Conservation (phyloP, 2,888 invertebrate species). For the Lasius platythorax region DNA sequence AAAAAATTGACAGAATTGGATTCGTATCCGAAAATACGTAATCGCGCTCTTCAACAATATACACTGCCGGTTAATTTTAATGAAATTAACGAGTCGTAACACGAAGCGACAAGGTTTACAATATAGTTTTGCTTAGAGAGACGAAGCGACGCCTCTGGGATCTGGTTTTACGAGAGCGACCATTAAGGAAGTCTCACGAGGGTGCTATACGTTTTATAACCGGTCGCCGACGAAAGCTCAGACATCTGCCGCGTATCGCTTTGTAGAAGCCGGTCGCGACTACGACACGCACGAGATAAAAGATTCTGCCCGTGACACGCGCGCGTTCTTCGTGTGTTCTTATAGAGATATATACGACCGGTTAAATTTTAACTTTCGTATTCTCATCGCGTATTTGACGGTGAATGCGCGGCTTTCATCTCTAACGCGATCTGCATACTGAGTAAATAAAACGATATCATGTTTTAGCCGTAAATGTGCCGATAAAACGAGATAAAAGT, state of each 20-base stretch:
- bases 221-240: slow-evolving; percentile 51
- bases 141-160: not conserved
- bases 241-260: slow-evolving; percentile 27
- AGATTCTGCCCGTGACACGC: not conserved
- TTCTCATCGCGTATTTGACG: not conserved
- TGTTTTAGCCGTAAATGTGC: not conserved
- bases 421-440: slow-evolving; percentile 17
- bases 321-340: not conserved
- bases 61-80: not conserved
- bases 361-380: not conserved
- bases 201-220: slow-evolving; percentile 44
- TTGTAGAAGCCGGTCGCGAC: not conserved
- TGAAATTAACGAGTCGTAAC: not conserved
- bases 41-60: not conserved
- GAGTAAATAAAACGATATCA: slow-evolving; percentile 12
- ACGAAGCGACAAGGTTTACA: not conserved
- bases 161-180: slow-evolving; percentile 44
- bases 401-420: not conserved
- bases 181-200: slow-evolving; percentile 40
- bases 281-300: slow-evolving; percentile 4
- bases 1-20: not conserved
- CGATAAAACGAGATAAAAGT: not conserved
- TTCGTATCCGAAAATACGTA: not conserved
- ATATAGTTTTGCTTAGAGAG: slow-evolving; percentile 1
- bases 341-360: too few species aligned